Evolutionary conservation across 2,797 vertebrate genomes (phyloP).

Genomic region (Helostoma temminkii): DNA sequence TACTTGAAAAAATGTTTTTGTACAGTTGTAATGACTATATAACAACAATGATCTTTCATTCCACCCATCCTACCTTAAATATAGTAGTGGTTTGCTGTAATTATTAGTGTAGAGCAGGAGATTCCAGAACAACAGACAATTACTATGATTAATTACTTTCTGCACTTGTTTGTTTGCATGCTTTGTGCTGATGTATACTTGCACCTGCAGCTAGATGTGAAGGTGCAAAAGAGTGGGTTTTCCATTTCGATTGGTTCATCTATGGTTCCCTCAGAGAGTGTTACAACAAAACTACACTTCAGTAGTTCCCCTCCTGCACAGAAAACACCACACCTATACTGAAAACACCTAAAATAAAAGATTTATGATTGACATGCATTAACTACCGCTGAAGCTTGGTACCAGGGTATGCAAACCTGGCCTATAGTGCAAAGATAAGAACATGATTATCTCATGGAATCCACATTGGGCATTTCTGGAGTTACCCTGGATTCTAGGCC

Average conservation of each 20-base stretch:
- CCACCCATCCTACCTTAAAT: background rate
- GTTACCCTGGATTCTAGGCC: slow-evolving; percentile 77
- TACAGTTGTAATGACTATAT: background rate
- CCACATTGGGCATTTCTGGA: slow-evolving; percentile 56
- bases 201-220: slow-evolving; percentile 16
- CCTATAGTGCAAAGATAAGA: slow-evolving; percentile 43
- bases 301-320: slow-evolving; percentile 38
- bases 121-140: slow-evolving; percentile 1
- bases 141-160: background rate
- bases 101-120: background rate
- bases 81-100: background rate
- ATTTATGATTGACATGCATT: slow-evolving; percentile 18
- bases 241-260: slow-evolving; percentile 5
- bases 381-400: slow-evolving; percentile 22
- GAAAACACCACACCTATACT: slow-evolving; percentile 37
- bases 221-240: slow-evolving; percentile 6
- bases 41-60: background rate
- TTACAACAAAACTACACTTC: slow-evolving; percentile 9
- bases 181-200: slow-evolving; percentile 3
- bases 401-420: slow-evolving; percentile 7
- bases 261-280: background rate
- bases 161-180: slow-evolving; percentile 4
- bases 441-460: slow-evolving; percentile 42
- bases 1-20: slow-evolving; percentile 21
- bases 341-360: slow-evolving; percentile 23